Conservation (phyloP, 2,888 invertebrate genomes). For the Bursaphelenchus okinawaensis region DNA sequence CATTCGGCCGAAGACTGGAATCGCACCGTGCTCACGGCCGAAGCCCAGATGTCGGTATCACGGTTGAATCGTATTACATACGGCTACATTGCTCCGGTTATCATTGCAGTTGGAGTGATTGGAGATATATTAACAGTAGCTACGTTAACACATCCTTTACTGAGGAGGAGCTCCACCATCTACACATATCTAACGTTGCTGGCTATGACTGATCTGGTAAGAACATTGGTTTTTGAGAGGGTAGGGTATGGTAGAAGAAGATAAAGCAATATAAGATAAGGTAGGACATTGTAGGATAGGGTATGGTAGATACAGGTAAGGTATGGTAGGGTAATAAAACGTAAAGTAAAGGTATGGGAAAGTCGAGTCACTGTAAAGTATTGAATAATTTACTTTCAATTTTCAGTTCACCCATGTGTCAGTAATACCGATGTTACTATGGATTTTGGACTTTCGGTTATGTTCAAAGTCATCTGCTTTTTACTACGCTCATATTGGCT, state of each 20-base stretch:
- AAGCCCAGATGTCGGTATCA: constrained; percentile 27
- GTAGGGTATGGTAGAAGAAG: no score
- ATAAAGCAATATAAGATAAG: no score
- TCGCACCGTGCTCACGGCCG: constrained; percentile 15
- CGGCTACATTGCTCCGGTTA: constrained; percentile 59
- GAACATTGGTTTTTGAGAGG: no score
- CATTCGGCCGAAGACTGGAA: constrained; percentile 8
- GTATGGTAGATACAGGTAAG: no score
- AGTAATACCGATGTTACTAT: constrained; percentile 60
- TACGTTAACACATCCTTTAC: constrained; percentile 61
- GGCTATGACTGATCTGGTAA: constrained; percentile 59
- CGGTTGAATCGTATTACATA: constrained; percentile 56
- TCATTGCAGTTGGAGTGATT: constrained; percentile 61
- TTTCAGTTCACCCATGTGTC: constrained; percentile 60
- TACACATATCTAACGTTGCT: constrained; percentile 61
- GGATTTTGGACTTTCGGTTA: constrained; percentile 50
- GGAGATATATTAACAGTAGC: constrained; percentile 62
- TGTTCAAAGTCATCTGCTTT: constrained; percentile 57
- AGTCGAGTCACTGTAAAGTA: no score
- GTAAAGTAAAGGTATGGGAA: background rate
- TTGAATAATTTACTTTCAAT: no score
- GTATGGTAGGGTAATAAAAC: constrained; percentile 7
- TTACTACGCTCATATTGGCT: constrained; percentile 61
- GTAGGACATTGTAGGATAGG: no score
- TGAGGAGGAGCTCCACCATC: constrained; percentile 59